Base-by-base conservation (phyloP, 2,888 invertebrate genomes). In the Ceraclea dissimilis region DNA sequence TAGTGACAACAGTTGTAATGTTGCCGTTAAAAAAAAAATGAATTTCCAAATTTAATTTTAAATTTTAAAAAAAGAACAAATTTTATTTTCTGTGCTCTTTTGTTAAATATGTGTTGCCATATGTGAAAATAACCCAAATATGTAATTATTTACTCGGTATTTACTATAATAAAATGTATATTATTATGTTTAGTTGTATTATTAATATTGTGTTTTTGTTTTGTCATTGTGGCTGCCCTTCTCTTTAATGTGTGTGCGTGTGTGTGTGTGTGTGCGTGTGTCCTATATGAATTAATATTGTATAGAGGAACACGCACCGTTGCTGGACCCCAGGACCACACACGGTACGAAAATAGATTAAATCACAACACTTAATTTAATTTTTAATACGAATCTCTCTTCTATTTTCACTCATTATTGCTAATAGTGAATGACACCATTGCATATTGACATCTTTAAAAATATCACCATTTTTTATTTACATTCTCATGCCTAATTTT, bases 271-370 rank as follows among this genome's bases (percentile, higher is more conserved):
- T 26, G 26, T 26, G 26, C 26, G 26, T 26, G 10, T 26, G 10
- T 26, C 26, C 26, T 26, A 26, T 26, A 26, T 26, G 26, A 26
- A 4, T 26, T n/a, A n/a, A 26, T 26, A 26, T 26, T 26, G 26
- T 26, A 26, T 75, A 75, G 76, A 76, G 69, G 75, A 76, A 74
- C 75, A 76, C 75, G 75, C 71, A 65, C 75, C 76, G 67, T 70
- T 76, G 71, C 72, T 76, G 70, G 71, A 71, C 67, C 72, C 71
- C 44, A 54, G 61, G 61, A 58, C 58, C 44, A 52, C 61, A 43
- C 58, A 60, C 54, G 59, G 60, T 56, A 55, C 58, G 60, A 60
- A 51, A 51, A 39, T 49, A 53, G 53, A 51, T 58, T 48, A 54
- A 55, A 63, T 63, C 61, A 63, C 64, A 57, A 64, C 65, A 56